Base-by-base conservation (phyloP, 1,140 invertebrate species). In the Pollicipes pollicipes region DNA sequence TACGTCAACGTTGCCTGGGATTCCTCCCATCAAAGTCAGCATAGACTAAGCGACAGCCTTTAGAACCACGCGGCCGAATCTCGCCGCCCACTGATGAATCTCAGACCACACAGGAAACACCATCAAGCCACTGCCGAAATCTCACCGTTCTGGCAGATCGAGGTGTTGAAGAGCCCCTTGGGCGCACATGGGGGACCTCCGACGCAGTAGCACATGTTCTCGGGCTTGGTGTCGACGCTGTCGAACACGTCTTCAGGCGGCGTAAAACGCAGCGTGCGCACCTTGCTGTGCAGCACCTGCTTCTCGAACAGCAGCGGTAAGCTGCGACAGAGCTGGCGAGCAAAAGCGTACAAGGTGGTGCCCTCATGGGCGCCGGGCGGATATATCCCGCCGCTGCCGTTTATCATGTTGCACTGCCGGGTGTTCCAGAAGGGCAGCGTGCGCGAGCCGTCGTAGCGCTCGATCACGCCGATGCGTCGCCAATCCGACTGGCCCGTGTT, bases 311-410 rank as follows among this genome's bases (percentile, higher is more conserved):
- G 75, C n/a, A 90, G 80, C 13, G 93, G 79, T 0, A 92, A 77
- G 0, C 88, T 85, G n/a, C 90, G 83, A 74, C 91, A 93, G 8
- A 93, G 76, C 78, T 93, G 90, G 77, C 92, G 91, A 75, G 93
- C 90, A 77, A 89, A 94, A 10, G 93, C 76, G 71, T 87, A 83
- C 1, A 94, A 80, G 0, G 88, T 85, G 0, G 88, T 88, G 68
- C 90, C 84, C 73, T 85, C 86, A 17, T 83, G 85, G 72, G 94
- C 88, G 76, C 90, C 87, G 0, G 91, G 90, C 0, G 91, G 90
- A 77, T 93, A 93, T 70, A 92, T 91, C 6, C 90, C 91, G 77
- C 94, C 92, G 16, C 88, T 90, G 30, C 90, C 92, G 71, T 86
- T 84, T 26, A 94, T 78, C 67, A 85, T 86, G 79, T 94, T 93